Conservation (phyloP, 2,888 invertebrate species). For the Ophion ventricosus region DNA sequence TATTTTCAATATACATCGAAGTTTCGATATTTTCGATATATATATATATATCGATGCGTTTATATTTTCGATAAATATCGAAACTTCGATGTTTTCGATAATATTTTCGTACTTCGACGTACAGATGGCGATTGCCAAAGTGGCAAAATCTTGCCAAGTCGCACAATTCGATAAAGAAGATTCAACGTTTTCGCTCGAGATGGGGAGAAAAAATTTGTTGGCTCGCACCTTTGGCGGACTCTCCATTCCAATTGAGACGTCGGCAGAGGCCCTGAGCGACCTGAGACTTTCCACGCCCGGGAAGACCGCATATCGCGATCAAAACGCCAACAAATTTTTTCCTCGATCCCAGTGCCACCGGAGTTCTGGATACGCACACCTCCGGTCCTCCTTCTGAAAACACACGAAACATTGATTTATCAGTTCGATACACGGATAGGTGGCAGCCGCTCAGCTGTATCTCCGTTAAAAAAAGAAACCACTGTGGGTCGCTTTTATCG, state of each 20-base stretch:
- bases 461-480: too few relatives aligned
- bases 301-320: slow-evolving; percentile 95
- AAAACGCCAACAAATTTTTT: slow-evolving; percentile 89
- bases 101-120: too few relatives aligned
- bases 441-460: too few relatives aligned
- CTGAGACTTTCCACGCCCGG: slow-evolving; percentile 96
- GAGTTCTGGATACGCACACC: slow-evolving; percentile 82
- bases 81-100: not conserved
- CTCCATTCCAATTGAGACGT: slow-evolving; percentile 96
- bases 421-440: not conserved
- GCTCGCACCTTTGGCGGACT: slow-evolving; percentile 90
- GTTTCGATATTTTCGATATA: too few relatives aligned
- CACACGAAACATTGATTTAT: slow-evolving; percentile 27
- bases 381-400: slow-evolving; percentile 84
- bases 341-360: slow-evolving; percentile 82
- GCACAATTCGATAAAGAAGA: not conserved
- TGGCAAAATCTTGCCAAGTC: too few relatives aligned
- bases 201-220: too few relatives aligned
- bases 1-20: too few relatives aligned
- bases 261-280: slow-evolving; percentile 93
- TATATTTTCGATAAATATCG: too few relatives aligned
- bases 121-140: too few relatives aligned
- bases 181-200: too few relatives aligned
- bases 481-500: too few relatives aligned
- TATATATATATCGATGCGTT: not conserved